phyloP scores from a whole-genome alignment of 2,888 invertebrate species.

The Sylvicola cinctus region DNA sequence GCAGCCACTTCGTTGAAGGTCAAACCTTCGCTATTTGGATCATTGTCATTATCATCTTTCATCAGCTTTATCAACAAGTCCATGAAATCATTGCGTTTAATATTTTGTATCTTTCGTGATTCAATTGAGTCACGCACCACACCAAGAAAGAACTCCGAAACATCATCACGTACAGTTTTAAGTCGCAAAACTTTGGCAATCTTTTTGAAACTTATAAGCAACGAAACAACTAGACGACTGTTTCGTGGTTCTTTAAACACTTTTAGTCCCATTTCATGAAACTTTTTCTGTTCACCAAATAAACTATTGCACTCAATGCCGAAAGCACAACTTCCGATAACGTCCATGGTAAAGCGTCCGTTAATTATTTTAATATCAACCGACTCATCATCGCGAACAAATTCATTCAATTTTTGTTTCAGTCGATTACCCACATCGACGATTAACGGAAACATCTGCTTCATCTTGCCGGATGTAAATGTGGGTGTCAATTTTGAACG shows the following conservation, averaged over 20 bases:
- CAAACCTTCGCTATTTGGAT: conserved; percentile 11
- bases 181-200: neutral
- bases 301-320: conserved; percentile 21
- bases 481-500: conserved; percentile 1
- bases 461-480: conserved; percentile 2
- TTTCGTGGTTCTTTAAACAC: neutral
- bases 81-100: conserved; percentile 28
- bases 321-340: conserved; percentile 19
- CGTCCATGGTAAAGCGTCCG: conserved; percentile 11
- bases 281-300: conserved; percentile 16
- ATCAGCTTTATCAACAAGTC: conserved; percentile 20
- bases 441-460: conserved; percentile 1
- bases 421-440: neutral
- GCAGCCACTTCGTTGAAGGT: conserved; percentile 30
- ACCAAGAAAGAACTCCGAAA: conserved; percentile 16
- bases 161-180: conserved; percentile 10
- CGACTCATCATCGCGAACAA: neutral
- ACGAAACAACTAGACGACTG: neutral
- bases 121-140: conserved; percentile 21
- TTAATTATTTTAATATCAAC: conserved; percentile 5
- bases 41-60: neutral
- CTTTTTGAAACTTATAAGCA: neutral
- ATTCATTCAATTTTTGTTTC: conserved; percentile 1
- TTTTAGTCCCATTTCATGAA: conserved; percentile 13
- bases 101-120: conserved; percentile 17